Conservation (phyloP, 2,888 invertebrate species). For the Agrochola macilenta region DNA sequence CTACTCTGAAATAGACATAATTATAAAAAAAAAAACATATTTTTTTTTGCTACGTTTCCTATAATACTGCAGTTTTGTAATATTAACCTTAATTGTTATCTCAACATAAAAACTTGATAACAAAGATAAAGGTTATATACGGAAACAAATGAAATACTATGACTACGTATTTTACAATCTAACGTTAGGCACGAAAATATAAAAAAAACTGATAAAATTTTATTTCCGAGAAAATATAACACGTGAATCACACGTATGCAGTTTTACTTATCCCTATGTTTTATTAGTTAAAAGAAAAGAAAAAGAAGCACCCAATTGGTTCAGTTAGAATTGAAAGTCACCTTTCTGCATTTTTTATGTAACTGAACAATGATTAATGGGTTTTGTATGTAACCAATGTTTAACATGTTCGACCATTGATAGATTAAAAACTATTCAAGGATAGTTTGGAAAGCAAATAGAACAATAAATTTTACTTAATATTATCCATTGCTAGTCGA, state of each 20-base stretch:
- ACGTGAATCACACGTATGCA: background rate
- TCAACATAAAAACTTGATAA: slow-evolving; percentile 15
- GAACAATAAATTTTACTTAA: slow-evolving; percentile 1
- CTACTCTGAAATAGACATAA: background rate
- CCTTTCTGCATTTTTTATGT: slow-evolving; percentile 19
- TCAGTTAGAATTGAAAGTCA: background rate
- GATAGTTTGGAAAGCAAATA: background rate
- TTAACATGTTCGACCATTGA: background rate
- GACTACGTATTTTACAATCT: slow-evolving; percentile 3
- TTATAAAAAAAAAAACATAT: no score
- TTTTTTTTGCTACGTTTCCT: background rate
- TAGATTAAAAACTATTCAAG: background rate
- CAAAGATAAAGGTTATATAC: slow-evolving; percentile 22
- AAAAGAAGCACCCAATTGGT: background rate
- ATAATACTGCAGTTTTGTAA: slow-evolving; percentile 14
- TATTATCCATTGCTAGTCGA: slow-evolving; percentile 8
- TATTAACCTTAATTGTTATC: slow-evolving; percentile 21
- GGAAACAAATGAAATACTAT: slow-evolving; percentile 5
- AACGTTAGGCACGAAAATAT: slow-evolving; percentile 1
- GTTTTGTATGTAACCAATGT: background rate
- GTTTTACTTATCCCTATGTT: background rate
- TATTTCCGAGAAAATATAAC: background rate
- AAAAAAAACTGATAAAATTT: slow-evolving; percentile 27
- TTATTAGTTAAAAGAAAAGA: background rate
- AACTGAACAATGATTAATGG: slow-evolving; percentile 7